Evolutionary conservation across 2,113 vertebrate genomes (phyloP), one percentile per base, ranked within the genome.

Genomic region (Paralichthys olivaceus): DNA sequence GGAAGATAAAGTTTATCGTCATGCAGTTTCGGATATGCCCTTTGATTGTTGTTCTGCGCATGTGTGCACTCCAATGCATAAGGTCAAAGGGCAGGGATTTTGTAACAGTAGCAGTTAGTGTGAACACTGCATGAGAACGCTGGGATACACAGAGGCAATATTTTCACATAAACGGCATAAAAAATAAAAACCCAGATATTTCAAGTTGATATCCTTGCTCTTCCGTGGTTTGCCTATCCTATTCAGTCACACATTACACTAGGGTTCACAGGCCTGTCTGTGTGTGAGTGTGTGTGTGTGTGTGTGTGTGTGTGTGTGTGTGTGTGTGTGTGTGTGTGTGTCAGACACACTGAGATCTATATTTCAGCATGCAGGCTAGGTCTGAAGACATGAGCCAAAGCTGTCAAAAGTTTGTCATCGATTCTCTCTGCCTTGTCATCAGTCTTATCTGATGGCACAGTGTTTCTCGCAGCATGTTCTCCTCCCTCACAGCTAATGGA

Each of bases 371-470:
- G 86, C 88, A 70, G 87, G 89, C 91, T 70, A 49, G 89, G 87
- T 89, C 93, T 81, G 87, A 92, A 94, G 94, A 94, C 84, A 40
- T 81, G 92, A 86, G 92, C 93, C 93, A 87, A 83, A 84, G 84
- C 92, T 94, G 93, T 96, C 95, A 94, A 91, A 92, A 93, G 92
- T 93, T 89, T 94, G 94, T 95, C 95, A 95, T 94, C 94, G 86
- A 90, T 90, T 84, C 92, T 91, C 89, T 90, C 92, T 87, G 79
- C 93, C 93, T 93, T 96, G 95, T 95, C 95, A 94, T 95, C 94
- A 43, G 91, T 70, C 93, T 94, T 94, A 92, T 92, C 89, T 93
- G 92, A 92, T 95, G 93, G 73, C 93, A 91, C 92, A 89, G 88
- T 79, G 84, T 80, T 87, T 77, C 87, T 85, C 63, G 15, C 84